A percentile compares a stretch with the other conserved stretches of the same genome.
phyloP scores from a whole-genome alignment of 2,113 vertebrate genomes.

The Lophius piscatorius region DNA sequence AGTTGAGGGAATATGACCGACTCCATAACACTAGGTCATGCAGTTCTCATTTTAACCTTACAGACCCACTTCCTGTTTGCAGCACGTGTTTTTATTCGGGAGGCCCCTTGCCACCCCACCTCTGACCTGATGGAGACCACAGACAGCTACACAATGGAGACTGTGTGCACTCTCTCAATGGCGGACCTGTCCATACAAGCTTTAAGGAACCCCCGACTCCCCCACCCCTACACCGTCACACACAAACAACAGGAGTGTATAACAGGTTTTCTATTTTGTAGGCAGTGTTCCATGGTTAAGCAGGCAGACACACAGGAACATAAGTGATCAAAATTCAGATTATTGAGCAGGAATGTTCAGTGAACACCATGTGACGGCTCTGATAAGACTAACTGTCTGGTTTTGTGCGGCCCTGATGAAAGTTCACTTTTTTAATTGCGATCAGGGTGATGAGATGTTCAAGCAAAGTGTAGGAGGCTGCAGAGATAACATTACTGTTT shows the following conservation, averaged over 20 bases:
- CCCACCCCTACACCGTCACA: constrained; percentile 1
- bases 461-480: background rate
- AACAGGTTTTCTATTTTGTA: constrained; percentile 50
- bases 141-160: constrained; percentile 65
- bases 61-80: constrained; percentile 67
- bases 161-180: constrained; percentile 69
- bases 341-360: constrained; percentile 37
- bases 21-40: constrained; percentile 33
- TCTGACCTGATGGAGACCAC: constrained; percentile 57
- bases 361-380: too few species aligned
- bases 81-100: constrained; percentile 69
- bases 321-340: constrained; percentile 48
- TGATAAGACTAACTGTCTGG: constrained; percentile 10
- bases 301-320: constrained; percentile 31
- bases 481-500: constrained; percentile 25
- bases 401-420: constrained; percentile 9
- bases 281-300: constrained; percentile 47
- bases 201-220: constrained; percentile 20
- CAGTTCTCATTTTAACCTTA: constrained; percentile 54
- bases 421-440: constrained; percentile 9
- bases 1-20: constrained; percentile 14
- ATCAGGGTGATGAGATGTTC: constrained; percentile 21
- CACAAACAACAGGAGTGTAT: constrained; percentile 40
- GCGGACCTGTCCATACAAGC: constrained; percentile 74
- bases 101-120: constrained; percentile 61